Percentiles rank a stretch among this genome's conserved stretches.
Evolutionary conservation across 2,797 vertebrate species (phyloP).

Genomic region (Myiothlypis coronata): DNA sequence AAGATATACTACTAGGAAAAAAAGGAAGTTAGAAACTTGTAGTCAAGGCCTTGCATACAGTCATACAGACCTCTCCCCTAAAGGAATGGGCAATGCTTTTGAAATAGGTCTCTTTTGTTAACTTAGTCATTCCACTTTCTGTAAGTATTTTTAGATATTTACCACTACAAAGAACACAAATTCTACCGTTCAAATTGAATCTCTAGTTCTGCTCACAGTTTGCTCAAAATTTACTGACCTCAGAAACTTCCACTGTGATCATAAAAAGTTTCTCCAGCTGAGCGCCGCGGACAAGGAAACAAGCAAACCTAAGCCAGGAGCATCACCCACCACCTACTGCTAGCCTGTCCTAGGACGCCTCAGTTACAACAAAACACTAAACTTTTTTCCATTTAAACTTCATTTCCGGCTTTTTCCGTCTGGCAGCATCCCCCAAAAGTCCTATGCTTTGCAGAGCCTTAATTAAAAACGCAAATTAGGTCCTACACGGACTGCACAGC

Average conservation of each 20-base stretch:
- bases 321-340: background rate
- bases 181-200: background rate
- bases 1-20: background rate
- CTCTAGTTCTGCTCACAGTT: background rate
- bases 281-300: background rate
- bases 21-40: background rate
- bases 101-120: background rate
- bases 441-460: rapidly evolving
- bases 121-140: background rate
- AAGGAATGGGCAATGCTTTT: background rate
- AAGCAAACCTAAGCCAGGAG: background rate
- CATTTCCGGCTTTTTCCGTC: background rate
- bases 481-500: background rate
- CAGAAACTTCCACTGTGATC: background rate
- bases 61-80: background rate
- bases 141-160: background rate
- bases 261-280: background rate
- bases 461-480: rapidly evolving
- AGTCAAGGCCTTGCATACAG: background rate
- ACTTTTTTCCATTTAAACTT: background rate
- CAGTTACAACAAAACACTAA: background rate
- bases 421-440: background rate
- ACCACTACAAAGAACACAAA: background rate
- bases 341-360: background rate
- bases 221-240: background rate